phyloP scores from a whole-genome alignment of 2,797 vertebrate species.

The Neomorphus geoffroyi region DNA sequence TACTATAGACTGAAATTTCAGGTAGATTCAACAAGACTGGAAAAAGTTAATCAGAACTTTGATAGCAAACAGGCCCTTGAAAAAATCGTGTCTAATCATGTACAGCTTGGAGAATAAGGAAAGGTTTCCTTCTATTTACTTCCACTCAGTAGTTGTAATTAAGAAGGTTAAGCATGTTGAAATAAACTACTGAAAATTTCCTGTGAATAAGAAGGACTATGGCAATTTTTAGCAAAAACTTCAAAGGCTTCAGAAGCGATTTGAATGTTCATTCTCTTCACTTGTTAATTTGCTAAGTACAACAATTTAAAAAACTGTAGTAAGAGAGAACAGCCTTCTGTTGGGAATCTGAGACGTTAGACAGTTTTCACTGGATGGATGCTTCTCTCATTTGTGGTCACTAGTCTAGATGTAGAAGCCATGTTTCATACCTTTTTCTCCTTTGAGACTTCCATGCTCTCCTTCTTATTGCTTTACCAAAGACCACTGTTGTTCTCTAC shows the following conservation, averaged over 20 bases:
- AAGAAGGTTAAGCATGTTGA: neutral
- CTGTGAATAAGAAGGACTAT: neutral
- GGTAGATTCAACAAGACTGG: neutral
- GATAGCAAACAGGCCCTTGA: neutral
- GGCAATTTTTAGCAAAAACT: neutral
- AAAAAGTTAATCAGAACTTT: neutral
- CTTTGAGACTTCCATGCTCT: neutral
- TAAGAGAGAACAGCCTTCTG: neutral
- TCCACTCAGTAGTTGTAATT: neutral
- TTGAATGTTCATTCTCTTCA: neutral
- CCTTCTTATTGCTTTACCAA: neutral
- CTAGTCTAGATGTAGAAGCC: neutral
- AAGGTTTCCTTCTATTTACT: neutral
- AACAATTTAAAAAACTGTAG: neutral
- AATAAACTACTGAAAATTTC: neutral
- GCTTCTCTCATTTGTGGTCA: neutral
- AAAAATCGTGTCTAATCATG: neutral
- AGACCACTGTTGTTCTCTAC: neutral
- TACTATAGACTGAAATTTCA: neutral
- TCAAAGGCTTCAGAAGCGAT: neutral
- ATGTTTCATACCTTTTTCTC: neutral
- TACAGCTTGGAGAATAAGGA: neutral
- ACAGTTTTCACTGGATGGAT: neutral
- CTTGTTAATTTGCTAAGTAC: neutral
- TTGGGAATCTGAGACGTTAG: neutral